phyloP scores from a whole-genome alignment of 2,888 invertebrate species.

The Drosophila algonquin region DNA sequence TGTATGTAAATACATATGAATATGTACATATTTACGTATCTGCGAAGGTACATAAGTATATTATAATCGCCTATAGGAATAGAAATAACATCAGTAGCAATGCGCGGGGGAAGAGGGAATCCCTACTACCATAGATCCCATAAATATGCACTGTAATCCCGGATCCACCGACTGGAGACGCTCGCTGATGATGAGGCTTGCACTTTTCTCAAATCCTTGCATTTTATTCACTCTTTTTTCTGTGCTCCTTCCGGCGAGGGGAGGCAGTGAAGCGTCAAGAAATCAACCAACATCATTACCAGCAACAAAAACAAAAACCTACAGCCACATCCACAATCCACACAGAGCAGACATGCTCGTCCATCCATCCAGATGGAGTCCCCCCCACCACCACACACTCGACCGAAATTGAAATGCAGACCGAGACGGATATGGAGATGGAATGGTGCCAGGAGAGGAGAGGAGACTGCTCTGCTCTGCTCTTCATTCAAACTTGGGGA shows the following conservation, averaged over 20 bases:
- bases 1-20: no score
- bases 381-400: slow-evolving; percentile 35
- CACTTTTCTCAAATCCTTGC: slow-evolving; percentile 59
- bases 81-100: slow-evolving; percentile 16
- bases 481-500: slow-evolving; percentile 61
- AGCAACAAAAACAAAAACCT: slow-evolving; percentile 33
- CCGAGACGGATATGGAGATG: slow-evolving; percentile 32
- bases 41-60: slow-evolving; percentile 2
- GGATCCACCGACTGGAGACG: slow-evolving; percentile 8
- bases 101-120: slow-evolving; percentile 17
- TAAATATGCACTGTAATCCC: slow-evolving; percentile 27
- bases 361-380: slow-evolving; percentile 46
- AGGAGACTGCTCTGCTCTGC: slow-evolving; percentile 26
- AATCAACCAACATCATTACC: slow-evolving; percentile 59
- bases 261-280: slow-evolving; percentile 55
- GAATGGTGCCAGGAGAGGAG: slow-evolving; percentile 13
- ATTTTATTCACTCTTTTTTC: slow-evolving; percentile 66
- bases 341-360: slow-evolving; percentile 37
- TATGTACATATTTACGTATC: not conserved
- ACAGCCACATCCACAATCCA: slow-evolving; percentile 19
- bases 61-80: slow-evolving; percentile 13
- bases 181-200: slow-evolving; percentile 37
- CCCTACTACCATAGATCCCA: not conserved
- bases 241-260: slow-evolving; percentile 52
- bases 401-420: slow-evolving; percentile 60